Evolutionary conservation across 2,113 vertebrate genomes (phyloP).

Genomic region (Pedetes capensis): DNA sequence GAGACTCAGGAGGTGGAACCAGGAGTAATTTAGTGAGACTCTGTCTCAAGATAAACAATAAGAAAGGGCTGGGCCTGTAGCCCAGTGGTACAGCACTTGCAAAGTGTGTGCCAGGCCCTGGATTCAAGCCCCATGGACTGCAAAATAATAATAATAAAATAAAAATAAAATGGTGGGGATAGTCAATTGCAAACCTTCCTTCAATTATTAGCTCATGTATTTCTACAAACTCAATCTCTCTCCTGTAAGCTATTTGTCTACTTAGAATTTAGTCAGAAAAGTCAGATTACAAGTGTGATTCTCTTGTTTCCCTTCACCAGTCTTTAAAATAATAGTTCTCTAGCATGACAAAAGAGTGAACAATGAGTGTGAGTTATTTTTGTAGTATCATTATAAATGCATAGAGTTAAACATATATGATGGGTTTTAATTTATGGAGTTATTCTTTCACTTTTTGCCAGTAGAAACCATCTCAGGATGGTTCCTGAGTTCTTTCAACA

Average conservation of each 20-base stretch:
- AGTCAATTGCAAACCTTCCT: not conserved
- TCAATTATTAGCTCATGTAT: not conserved
- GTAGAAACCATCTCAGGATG: not conserved
- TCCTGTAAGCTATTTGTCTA: not conserved
- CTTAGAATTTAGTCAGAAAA: not conserved
- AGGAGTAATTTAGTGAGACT: too few relatives aligned
- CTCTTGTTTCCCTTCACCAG: not conserved
- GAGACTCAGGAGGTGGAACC: too few relatives aligned
- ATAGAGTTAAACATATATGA: not conserved
- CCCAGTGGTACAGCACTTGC: too few relatives aligned
- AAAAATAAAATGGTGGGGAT: not conserved
- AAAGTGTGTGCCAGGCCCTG: too few relatives aligned
- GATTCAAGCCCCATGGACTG: too few relatives aligned
- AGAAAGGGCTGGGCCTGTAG: too few relatives aligned
- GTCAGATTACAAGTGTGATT: not conserved
- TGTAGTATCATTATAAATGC: not conserved
- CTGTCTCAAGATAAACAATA: too few relatives aligned
- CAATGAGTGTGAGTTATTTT: not conserved
- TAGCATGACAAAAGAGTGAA: not conserved
- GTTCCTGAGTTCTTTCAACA: not conserved
- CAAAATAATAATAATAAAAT: too few relatives aligned
- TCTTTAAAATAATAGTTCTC: constrained; percentile 30
- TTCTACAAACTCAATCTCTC: not conserved
- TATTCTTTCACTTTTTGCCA: not conserved
- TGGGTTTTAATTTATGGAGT: not conserved